Percentiles rank a stretch among this genome's conserved stretches.
These are phyloP conservation scores for Tetragnatha versicolor DNA, from an alignment of 1,140 invertebrate species.

Conservation along the genomic window DNA sequence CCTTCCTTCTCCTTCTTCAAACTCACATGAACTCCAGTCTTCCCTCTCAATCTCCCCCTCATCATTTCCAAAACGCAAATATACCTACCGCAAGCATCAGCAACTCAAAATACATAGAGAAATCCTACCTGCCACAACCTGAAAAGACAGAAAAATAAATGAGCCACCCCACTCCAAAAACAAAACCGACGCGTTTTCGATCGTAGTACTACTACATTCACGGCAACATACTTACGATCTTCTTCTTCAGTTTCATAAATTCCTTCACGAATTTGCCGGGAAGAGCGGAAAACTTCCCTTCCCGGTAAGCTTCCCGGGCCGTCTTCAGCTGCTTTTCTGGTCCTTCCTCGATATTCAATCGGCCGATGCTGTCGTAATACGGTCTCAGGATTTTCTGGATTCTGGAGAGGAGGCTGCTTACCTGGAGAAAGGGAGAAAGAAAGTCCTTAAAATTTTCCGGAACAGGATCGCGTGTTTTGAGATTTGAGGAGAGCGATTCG, in stretches of 20 bases:
- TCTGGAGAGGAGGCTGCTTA: conserved; percentile 20
- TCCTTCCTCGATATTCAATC: conserved; percentile 33
- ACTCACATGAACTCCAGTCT: no score
- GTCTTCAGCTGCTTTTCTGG: conserved; percentile 10
- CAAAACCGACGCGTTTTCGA: no score
- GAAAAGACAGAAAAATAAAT: conserved; percentile 3
- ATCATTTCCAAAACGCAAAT: no score
- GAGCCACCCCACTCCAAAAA: neutral
- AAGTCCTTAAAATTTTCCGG: no score
- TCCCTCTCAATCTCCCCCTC: no score
- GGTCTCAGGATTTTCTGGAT: conserved; percentile 22
- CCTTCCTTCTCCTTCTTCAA: no score
- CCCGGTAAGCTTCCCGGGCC: conserved; percentile 30
- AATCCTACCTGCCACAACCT: conserved; percentile 4
- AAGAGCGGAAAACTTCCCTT: neutral
- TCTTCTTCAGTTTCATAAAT: conserved; percentile 1
- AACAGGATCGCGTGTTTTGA: no score
- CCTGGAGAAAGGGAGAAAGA: conserved; percentile 1
- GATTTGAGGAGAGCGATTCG: no score
- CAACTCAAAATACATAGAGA: no score
- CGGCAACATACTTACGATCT: conserved; percentile 8
- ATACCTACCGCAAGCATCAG: no score
- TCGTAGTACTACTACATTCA: no score
- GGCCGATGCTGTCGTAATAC: conserved; percentile 42
- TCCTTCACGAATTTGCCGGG: conserved; percentile 40